phyloP scores from a whole-genome alignment of 2,113 vertebrate species.

The Anhinga anhinga region DNA sequence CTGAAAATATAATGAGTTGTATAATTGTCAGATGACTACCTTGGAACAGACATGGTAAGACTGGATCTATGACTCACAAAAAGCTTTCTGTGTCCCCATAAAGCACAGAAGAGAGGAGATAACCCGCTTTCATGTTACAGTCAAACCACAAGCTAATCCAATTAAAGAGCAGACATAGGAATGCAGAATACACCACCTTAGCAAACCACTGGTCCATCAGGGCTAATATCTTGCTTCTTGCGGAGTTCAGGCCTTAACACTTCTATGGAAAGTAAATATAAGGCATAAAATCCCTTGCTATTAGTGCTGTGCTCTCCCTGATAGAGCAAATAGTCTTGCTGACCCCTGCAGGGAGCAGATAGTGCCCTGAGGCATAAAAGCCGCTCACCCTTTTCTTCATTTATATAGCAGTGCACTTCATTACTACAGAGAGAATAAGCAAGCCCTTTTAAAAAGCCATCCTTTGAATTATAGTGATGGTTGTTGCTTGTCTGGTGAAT shows the following conservation, averaged over 20 bases:
- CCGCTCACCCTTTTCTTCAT: background rate
- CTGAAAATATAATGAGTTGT: background rate
- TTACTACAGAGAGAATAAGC: background rate
- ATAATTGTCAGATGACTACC: background rate
- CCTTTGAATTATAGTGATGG: background rate
- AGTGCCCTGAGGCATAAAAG: background rate
- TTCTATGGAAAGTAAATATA: background rate
- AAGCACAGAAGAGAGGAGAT: background rate
- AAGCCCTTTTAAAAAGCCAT: background rate
- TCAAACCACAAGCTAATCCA: slow-evolving; percentile 10
- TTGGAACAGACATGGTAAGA: background rate
- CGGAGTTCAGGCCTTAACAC: background rate
- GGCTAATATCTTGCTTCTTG: background rate
- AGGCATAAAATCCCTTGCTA: background rate
- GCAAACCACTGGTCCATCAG: background rate
- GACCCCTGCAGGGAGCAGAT: slow-evolving; percentile 13
- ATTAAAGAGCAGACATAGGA: background rate
- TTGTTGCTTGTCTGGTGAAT: background rate
- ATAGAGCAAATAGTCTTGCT: background rate
- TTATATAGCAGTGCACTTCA: background rate
- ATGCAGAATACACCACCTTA: background rate
- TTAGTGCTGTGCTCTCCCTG: background rate
- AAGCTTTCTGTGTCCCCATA: background rate
- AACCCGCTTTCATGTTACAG: background rate
- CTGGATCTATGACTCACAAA: background rate